phyloP scores from a whole-genome alignment of 2,888 invertebrate genomes.

The Thysanoteuthis rhombus region DNA sequence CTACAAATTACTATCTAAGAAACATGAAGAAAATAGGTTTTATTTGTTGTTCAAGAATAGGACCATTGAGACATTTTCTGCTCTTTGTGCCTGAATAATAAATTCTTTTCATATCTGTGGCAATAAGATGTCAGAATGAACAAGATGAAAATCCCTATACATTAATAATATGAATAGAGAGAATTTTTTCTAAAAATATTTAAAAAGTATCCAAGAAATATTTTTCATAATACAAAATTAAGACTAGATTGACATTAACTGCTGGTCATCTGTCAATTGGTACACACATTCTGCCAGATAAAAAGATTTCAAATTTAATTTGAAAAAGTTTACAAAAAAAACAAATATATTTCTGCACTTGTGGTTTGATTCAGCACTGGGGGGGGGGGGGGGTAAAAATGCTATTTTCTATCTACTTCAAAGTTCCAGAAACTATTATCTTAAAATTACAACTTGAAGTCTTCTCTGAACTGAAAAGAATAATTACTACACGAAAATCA shows the following conservation, averaged over 20 bases:
- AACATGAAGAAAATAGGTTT: neutral
- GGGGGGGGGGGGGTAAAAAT: neutral
- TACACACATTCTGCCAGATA: neutral
- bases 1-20: neutral
- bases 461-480: neutral
- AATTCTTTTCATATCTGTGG: constrained; percentile 12
- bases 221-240: neutral
- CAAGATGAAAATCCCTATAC: neutral
- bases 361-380: neutral
- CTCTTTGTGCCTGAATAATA: neutral
- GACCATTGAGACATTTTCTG: neutral
- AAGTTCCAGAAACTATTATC: neutral
- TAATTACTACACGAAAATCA: neutral
- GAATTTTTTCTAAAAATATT: neutral
- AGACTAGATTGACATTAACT: neutral
- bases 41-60: neutral
- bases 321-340: neutral
- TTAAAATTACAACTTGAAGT: neutral
- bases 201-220: neutral
- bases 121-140: neutral
- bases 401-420: neutral
- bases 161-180: neutral
- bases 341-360: neutral
- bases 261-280: neutral
- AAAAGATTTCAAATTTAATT: neutral